Percentiles rank a stretch among this genome's conserved stretches.
phyloP scores from a whole-genome alignment of 2,888 invertebrate species.

The Dinocampus coccinellae region DNA sequence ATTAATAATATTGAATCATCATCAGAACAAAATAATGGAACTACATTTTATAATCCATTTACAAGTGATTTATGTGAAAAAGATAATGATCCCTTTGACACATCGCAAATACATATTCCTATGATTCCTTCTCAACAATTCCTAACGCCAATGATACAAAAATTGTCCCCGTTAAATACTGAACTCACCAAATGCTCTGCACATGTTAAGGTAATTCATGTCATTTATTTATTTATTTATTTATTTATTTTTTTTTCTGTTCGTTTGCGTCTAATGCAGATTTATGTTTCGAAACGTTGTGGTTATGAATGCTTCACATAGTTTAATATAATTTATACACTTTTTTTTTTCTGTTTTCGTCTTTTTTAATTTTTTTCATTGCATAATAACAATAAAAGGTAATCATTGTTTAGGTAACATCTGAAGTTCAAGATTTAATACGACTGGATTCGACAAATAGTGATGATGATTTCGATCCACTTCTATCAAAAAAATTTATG shows the following conservation, averaged over 20 bases:
- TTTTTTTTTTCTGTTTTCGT: not conserved
- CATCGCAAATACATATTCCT: slow-evolving; percentile 57
- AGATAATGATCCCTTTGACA: slow-evolving; percentile 61
- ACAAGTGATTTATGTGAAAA: slow-evolving; percentile 33
- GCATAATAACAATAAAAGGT: not conserved
- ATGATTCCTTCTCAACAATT: slow-evolving; percentile 4
- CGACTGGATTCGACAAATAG: slow-evolving; percentile 77
- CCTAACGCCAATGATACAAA: slow-evolving; percentile 40
- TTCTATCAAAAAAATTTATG: slow-evolving; percentile 70
- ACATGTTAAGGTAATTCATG: slow-evolving; percentile 59
- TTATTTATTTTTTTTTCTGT: slow-evolving; percentile 26
- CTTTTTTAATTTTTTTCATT: not conserved
- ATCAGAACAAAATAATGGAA: slow-evolving; percentile 24
- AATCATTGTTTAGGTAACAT: slow-evolving; percentile 48
- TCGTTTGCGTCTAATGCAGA: not conserved
- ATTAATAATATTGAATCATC: slow-evolving; percentile 35
- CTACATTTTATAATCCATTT: slow-evolving; percentile 34
- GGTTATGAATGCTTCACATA: not conserved
- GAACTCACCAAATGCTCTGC: slow-evolving; percentile 55
- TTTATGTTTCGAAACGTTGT: not conserved
- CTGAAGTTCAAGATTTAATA: slow-evolving; percentile 74
- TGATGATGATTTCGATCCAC: slow-evolving; percentile 79
- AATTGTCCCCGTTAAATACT: slow-evolving; percentile 55
- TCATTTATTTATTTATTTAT: slow-evolving; percentile 43
- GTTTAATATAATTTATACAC: not conserved